Base-by-base conservation (phyloP, 2,888 invertebrate genomes). In the Calameuta idolon region DNA sequence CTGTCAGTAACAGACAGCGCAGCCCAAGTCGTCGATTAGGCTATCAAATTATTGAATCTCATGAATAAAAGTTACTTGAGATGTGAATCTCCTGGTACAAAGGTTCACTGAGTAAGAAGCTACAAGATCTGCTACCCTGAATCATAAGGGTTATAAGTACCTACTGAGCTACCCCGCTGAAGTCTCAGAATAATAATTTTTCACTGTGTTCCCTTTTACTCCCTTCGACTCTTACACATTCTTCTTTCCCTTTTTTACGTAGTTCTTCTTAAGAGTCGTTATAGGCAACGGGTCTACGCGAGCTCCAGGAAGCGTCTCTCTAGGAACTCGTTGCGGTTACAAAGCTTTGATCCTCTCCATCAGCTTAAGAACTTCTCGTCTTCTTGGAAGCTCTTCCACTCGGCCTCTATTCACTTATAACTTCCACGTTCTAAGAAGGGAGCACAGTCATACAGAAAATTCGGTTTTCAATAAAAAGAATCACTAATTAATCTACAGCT, bases 311-410 rank as follows among this genome's bases (percentile, higher is more conserved):
- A 84, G 74, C 77, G 78, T 75, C 79, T 78, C 80, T 81, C 80
- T 75, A 55, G 82, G 83, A 84, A 82, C 76, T 69, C 74, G 15
- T 40, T 40, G 33, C 74, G 78, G 74, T 40, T 69, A 74, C 76
- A 77, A 74, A 69, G 79, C 83, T 85, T 84, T 83, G 84, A 83
- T 83, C 82, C 81, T 80, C 75, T 79, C 75, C 79, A 79, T 55
- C 40, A 33, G 34, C 75, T 74, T 74, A 71, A 75, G 81, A 75
- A 79, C 76, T 81, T 79, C 76, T n/a, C 73, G 75, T 77, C 81
- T 83, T 33, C 69, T 73, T 69, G 37, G 40, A 77, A 75, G 76
- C 74, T 69, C 81, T 75, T 76, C 75, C 69, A 15, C 69, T 1
- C 69, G 30, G 69, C 30, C 30, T 69, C 40, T 40, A 40, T 40